phyloP scores from a whole-genome alignment of 2,113 vertebrate species.

The Gallinago undulata region DNA sequence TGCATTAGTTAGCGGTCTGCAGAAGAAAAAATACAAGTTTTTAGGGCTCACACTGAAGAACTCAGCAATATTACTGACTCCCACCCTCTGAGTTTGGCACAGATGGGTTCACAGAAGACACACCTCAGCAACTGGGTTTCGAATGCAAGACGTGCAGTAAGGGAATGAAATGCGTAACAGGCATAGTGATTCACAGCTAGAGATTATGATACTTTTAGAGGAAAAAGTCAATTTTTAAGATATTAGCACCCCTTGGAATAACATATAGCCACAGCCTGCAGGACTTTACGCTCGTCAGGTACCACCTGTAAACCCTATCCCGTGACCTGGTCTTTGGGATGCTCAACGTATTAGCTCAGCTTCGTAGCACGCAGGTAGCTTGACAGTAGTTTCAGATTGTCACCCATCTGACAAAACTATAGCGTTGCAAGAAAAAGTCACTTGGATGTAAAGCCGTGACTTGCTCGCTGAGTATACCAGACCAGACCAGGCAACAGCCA shows the following conservation, averaged over 20 bases:
- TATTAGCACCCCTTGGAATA: neutral
- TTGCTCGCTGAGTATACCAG: neutral
- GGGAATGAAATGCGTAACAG: neutral
- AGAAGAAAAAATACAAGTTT: fast-evolving
- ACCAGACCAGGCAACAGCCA: neutral
- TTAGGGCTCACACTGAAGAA: neutral
- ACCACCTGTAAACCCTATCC: neutral
- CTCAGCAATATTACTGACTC: neutral
- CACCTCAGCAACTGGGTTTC: neutral
- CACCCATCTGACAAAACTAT: neutral
- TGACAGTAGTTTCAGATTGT: neutral
- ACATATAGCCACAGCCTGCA: neutral
- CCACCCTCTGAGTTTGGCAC: neutral
- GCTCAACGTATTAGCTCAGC: neutral
- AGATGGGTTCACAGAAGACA: neutral
- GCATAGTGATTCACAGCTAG: neutral
- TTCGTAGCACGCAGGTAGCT: neutral
- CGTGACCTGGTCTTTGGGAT: neutral
- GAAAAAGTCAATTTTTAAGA: neutral
- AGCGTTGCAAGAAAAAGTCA: neutral
- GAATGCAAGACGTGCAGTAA: neutral
- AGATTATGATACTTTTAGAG: neutral
- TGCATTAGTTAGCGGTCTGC: neutral
- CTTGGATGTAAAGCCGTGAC: neutral
- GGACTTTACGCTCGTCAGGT: neutral